Conservation (phyloP, 1,140 invertebrate species). For the Heliconius congener region DNA sequence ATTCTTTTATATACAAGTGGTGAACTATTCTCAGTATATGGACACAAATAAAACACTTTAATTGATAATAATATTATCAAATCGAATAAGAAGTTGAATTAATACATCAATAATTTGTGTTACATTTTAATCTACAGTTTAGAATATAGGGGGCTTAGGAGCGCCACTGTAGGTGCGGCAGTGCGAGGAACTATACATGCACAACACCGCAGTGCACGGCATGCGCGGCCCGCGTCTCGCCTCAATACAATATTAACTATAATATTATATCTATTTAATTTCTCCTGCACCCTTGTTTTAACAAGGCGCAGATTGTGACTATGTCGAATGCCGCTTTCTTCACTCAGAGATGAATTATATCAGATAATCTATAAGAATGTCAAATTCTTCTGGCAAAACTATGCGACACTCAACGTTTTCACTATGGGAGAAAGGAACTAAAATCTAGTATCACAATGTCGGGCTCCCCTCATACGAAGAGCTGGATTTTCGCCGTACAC, state of each 20-base stretch:
- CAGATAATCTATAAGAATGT: constrained; percentile 23
- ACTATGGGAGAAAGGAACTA: constrained; percentile 73
- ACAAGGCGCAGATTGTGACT: constrained; percentile 54
- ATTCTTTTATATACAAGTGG: constrained; percentile 68
- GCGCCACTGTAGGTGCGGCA: constrained; percentile 68
- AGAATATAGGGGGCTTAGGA: constrained; percentile 77
- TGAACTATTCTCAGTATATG: constrained; percentile 64
- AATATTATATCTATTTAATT: constrained; percentile 66
- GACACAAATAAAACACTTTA: constrained; percentile 66
- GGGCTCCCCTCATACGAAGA: constrained; percentile 70
- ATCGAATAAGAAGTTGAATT: constrained; percentile 70
- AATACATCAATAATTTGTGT: constrained; percentile 63
- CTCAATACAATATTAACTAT: constrained; percentile 70
- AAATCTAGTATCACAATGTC: constrained; percentile 81
- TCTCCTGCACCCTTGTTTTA: constrained; percentile 68
- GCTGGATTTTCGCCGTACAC: constrained; percentile 55
- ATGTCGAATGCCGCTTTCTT: constrained; percentile 53
- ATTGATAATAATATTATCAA: constrained; percentile 61
- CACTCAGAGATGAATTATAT: constrained; percentile 4
- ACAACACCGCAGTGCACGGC: constrained; percentile 75
- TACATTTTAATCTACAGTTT: constrained; percentile 76
- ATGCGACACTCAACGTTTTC: constrained; percentile 55
- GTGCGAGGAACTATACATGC: constrained; percentile 80
- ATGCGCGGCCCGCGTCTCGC: constrained; percentile 60
- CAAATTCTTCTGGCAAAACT: constrained; percentile 23